A percentile compares a stretch with the other conserved stretches of the same genome.
Conservation (phyloP, 2,113 vertebrate genomes). For the Archilochus colubris region DNA sequence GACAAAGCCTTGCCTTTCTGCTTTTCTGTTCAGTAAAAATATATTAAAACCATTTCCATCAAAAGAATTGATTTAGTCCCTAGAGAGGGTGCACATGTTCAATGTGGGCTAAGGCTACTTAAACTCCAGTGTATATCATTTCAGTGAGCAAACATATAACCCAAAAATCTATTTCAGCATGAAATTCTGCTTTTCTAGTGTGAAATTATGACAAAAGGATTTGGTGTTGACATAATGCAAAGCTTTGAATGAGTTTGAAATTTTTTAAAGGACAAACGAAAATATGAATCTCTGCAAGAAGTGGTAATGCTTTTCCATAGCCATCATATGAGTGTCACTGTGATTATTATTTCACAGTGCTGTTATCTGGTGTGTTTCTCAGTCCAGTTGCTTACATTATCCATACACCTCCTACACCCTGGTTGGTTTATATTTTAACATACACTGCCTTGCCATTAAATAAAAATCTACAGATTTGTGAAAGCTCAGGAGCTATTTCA, state of each 20-base stretch:
- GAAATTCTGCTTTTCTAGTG: neutral
- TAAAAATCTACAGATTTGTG: neutral
- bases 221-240: neutral
- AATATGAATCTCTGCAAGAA: neutral
- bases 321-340: neutral
- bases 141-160: neutral
- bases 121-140: neutral
- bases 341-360: neutral
- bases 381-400: neutral
- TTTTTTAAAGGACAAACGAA: neutral
- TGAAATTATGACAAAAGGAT: neutral
- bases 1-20: neutral
- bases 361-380: neutral
- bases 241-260: neutral
- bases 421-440: neutral
- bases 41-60: slow-evolving; percentile 39
- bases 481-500: neutral
- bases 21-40: slow-evolving; percentile 13
- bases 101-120: neutral
- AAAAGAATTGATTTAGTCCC: slow-evolving; percentile 30
- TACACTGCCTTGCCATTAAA: neutral
- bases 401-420: neutral
- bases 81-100: neutral
- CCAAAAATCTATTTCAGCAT: neutral
- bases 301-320: neutral